phyloP scores from a whole-genome alignment of 2,888 invertebrate species.

The Drosophila monieri region DNA sequence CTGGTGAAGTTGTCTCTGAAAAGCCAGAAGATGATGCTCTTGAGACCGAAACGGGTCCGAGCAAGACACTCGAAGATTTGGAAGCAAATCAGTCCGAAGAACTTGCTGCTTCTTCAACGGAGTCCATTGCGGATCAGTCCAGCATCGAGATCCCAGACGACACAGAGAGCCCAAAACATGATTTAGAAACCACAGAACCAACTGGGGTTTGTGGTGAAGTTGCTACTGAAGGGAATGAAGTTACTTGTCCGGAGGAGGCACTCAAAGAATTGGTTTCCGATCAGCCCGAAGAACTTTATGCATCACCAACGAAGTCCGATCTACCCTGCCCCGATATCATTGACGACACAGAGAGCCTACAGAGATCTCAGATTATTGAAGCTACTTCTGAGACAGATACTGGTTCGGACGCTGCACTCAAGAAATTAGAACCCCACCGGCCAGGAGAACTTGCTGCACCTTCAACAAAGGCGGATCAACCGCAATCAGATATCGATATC shows the following conservation, averaged over 20 bases:
- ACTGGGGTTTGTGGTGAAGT: not conserved
- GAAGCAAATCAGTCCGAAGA: not conserved
- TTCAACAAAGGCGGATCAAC: not conserved
- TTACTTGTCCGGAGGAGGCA: not conserved
- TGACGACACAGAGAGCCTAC: not conserved
- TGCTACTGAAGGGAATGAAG: not conserved
- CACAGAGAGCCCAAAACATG: not conserved
- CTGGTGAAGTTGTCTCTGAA: not conserved
- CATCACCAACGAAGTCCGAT: too few relatives aligned
- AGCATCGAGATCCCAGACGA: not conserved
- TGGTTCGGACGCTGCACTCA: not conserved
- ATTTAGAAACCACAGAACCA: not conserved
- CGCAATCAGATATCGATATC: not conserved
- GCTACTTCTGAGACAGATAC: not conserved
- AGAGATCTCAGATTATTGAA: not conserved
- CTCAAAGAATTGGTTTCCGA: too few relatives aligned
- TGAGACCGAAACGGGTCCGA: not conserved
- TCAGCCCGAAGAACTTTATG: too few relatives aligned
- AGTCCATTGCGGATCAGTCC: not conserved
- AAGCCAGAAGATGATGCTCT: not conserved
- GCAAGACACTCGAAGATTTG: not conserved
- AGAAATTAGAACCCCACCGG: not conserved
- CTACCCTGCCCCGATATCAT: too few relatives aligned
- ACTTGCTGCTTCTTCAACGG: not conserved
- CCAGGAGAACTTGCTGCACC: not conserved